These are phyloP conservation scores for Amphipyra berbera DNA, from an alignment of 2,888 invertebrate genomes.

Conservation along the genomic window DNA sequence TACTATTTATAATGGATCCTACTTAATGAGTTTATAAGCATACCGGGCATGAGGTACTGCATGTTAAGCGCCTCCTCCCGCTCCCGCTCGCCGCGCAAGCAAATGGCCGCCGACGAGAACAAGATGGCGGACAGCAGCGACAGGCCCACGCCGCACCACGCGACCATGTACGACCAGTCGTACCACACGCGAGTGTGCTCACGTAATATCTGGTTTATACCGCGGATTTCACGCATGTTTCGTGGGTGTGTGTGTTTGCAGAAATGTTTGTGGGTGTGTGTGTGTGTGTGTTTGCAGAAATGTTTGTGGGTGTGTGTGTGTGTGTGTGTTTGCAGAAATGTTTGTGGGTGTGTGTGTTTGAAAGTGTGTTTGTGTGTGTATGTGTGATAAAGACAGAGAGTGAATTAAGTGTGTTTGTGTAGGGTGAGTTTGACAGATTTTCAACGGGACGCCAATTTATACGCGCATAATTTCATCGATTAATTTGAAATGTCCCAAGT, in stretches of 20 bases:
- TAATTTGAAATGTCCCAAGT: neutral
- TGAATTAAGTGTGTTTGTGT: neutral
- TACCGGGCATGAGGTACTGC: slow-evolving; percentile 99
- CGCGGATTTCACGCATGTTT: slow-evolving; percentile 51
- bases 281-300: slow-evolving; percentile 9
- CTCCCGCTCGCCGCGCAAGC: slow-evolving; percentile 97
- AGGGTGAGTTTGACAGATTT: slow-evolving; percentile 1
- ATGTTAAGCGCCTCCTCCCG: slow-evolving; percentile 98
- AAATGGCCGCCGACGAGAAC: slow-evolving; percentile 98
- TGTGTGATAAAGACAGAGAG: slow-evolving; percentile 4
- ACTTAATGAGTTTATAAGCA: slow-evolving; percentile 61
- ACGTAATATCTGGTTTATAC: slow-evolving; percentile 94
- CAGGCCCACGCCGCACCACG: slow-evolving; percentile 98
- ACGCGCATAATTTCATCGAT: neutral
- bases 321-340: slow-evolving; percentile 5
- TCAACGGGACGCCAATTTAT: neutral
- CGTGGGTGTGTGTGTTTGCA: slow-evolving; percentile 15
- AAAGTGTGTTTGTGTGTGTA: slow-evolving; percentile 1
- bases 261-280: neutral
- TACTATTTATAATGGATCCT: slow-evolving; percentile 6
- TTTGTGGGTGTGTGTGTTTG: neutral
- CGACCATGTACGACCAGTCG: slow-evolving; percentile 99
- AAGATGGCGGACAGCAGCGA: slow-evolving; percentile 97
- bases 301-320: slow-evolving; percentile 1
- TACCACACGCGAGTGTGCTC: slow-evolving; percentile 96